Base-by-base conservation (phyloP, 30 jellyfish, hydroid and myxozoan species). In the Morbakka virulenta region DNA sequence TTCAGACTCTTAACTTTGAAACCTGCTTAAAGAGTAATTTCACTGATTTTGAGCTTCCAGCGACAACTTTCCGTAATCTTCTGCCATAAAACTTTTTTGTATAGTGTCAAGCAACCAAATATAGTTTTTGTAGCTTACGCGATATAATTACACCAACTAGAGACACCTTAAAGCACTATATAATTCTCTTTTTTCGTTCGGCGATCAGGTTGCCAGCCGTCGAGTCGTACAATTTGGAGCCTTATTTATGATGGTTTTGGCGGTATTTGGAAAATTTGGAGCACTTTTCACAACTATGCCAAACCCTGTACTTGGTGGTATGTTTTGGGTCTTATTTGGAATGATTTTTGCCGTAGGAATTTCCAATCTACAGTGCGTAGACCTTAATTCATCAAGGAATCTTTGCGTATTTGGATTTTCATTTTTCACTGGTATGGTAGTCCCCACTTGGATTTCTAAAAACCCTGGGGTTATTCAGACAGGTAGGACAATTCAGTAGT, bases 201-300 rank as follows among this genome's bases (percentile, higher is more conserved):
- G n/a, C n/a, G n/a, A n/a, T n/a, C 47, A 88, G 97, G 97, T 89
- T 50, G 97, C 89, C 4, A 89, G 97, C 50, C 94, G 97, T 24
- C 85, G 97, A 14, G 97, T 89, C 25, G 71, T 89, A 32, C 97
- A 89, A 84, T 30, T 73, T 36, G 97, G 97, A 12, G 97, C 97
- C 0, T 30, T 82, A n/a, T 29, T 89, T 33, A 89, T 89, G 97
- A 51, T 89, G 22, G 20, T 65, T 4, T 51, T 89, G 62, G 87
- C 95, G 13, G 35, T 77, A 31, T 64, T 89, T 77, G 95, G 97
- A 3, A 89, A 89, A 72, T 83, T 89, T 66, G 97, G 97, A 28
- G 97, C 97, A 11, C 50, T 89, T 49, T 89, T 89, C 34, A 76
- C 95, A 35, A 75, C 89, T 26, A 89, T 89, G 24, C 97, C 97